Conservation (phyloP, 2,888 invertebrate genomes). For the Coecobrya sp. region DNA sequence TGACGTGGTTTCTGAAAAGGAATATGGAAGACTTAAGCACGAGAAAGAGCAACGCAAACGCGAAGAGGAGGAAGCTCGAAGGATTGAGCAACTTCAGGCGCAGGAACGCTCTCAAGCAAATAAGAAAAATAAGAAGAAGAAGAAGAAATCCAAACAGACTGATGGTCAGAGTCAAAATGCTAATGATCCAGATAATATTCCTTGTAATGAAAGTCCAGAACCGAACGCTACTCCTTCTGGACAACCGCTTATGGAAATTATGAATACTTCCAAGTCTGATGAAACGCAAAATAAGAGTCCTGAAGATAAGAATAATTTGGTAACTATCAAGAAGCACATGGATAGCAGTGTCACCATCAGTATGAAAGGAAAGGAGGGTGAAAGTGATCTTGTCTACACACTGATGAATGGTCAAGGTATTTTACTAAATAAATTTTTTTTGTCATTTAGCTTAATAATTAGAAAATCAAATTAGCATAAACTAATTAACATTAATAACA, state of each 20-base stretch:
- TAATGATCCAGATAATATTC: neutral
- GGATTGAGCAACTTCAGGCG: slow-evolving; percentile 70
- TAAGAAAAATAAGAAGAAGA: slow-evolving; percentile 79
- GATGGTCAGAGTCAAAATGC: slow-evolving; percentile 19
- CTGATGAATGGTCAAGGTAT: slow-evolving; percentile 89
- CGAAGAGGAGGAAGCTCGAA: slow-evolving; percentile 73
- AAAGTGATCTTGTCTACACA: slow-evolving; percentile 92
- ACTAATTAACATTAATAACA: neutral
- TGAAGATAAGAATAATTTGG: slow-evolving; percentile 88
- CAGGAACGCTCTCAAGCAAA: slow-evolving; percentile 73
- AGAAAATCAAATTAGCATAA: no score
- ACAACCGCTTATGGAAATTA: slow-evolving; percentile 44
- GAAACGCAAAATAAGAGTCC: neutral
- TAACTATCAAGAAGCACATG: slow-evolving; percentile 89
- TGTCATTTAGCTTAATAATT: no score
- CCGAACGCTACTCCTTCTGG: slow-evolving; percentile 7
- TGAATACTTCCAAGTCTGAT: slow-evolving; percentile 1
- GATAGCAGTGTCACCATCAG: slow-evolving; percentile 94
- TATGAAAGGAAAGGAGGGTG: slow-evolving; percentile 92
- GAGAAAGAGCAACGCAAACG: slow-evolving; percentile 77
- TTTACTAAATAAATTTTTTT: no score
- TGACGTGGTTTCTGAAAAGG: slow-evolving; percentile 61
- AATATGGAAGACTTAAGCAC: slow-evolving; percentile 71
- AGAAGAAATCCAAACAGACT: slow-evolving; percentile 71
- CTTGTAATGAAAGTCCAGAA: neutral